Percentiles rank a stretch among this genome's conserved stretches.
Conservation (phyloP, 2,797 vertebrate species). For the Petrocephalus sullivani region DNA sequence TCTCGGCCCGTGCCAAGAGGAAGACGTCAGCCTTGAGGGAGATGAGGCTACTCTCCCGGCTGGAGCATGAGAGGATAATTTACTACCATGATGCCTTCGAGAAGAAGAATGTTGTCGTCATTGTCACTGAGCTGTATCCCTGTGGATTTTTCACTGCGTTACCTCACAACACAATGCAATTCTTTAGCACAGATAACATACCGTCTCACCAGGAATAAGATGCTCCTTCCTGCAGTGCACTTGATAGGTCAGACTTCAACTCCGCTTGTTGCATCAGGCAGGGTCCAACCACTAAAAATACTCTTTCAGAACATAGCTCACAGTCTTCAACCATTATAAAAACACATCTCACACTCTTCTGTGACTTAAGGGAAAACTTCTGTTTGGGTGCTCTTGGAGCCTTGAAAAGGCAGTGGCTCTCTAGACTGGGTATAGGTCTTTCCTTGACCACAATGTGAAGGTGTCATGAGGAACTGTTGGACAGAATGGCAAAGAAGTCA, state of each 20-base stretch:
- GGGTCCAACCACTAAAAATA: background rate
- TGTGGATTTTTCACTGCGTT: background rate
- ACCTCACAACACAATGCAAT: background rate
- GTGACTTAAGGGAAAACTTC: background rate
- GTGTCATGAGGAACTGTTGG: slow-evolving; percentile 88
- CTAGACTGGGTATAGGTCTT: background rate
- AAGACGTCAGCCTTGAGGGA: slow-evolving; percentile 78
- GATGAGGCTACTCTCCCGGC: slow-evolving; percentile 77
- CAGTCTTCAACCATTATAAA: background rate
- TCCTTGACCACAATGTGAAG: slow-evolving; percentile 71
- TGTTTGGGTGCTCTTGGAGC: background rate
- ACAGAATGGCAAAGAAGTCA: slow-evolving; percentile 80
- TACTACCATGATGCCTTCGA: slow-evolving; percentile 94
- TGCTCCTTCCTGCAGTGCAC: background rate
- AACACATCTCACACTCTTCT: background rate
- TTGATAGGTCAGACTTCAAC: background rate
- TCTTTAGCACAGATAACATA: background rate
- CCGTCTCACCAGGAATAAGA: background rate
- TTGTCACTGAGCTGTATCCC: slow-evolving; percentile 95
- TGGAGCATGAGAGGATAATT: slow-evolving; percentile 83
- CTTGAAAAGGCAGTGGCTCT: background rate
- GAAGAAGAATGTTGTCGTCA: slow-evolving; percentile 82
- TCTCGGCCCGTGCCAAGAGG: slow-evolving; percentile 81
- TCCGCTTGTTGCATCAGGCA: too few relatives aligned
- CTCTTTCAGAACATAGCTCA: background rate